Percentiles rank a stretch among this genome's conserved stretches.
Evolutionary conservation across 1,140 invertebrate species (phyloP).

Genomic region (Bilobella aurantiaca): DNA sequence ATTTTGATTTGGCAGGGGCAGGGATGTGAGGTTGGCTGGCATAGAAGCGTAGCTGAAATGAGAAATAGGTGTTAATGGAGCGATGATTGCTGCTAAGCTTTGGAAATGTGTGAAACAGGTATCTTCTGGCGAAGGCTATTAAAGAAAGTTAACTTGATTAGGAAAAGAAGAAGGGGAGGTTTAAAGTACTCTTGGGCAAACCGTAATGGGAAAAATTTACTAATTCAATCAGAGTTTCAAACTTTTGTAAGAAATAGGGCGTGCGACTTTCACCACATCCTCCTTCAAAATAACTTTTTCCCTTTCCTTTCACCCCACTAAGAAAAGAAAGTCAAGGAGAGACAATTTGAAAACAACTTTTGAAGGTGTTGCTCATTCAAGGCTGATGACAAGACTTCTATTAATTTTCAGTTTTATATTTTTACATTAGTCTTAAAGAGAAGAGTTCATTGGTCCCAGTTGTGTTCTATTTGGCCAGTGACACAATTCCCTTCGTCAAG

Average conservation of each 20-base stretch:
- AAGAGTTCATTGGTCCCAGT: too few species aligned
- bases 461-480: background rate
- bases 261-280: background rate
- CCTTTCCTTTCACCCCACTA: too few species aligned
- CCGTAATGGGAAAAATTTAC: background rate
- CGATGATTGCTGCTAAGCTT: background rate
- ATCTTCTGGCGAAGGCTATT: background rate
- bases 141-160: background rate
- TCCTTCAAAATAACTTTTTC: too few species aligned
- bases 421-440: too few species aligned
- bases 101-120: background rate
- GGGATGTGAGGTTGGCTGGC: background rate
- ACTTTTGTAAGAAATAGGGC: background rate
- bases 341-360: too few species aligned
- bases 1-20: too few species aligned
- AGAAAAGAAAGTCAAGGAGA: too few species aligned
- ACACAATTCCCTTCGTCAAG: background rate
- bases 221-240: background rate
- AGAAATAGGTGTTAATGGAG: background rate
- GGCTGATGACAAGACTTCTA: too few species aligned
- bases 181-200: background rate
- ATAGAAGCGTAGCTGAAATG: background rate
- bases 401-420: too few species aligned
- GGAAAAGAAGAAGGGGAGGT: background rate
- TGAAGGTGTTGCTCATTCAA: too few species aligned